These are phyloP conservation scores for Agrenia bidenticulata DNA, from an alignment of 2,888 invertebrate species.

Conservation along the genomic window DNA sequence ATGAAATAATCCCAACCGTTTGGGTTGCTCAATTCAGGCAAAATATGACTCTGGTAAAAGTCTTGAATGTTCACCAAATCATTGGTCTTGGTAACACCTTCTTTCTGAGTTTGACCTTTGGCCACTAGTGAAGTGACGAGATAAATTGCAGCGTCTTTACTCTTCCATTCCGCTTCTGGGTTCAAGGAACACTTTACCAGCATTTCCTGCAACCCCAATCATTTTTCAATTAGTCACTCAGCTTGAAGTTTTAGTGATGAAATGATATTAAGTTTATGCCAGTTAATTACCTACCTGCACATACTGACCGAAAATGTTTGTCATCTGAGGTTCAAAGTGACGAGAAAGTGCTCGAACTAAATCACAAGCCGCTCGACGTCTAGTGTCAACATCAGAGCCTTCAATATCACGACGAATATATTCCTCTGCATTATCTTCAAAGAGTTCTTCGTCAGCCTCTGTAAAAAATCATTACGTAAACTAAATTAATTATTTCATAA, in stretches of 20 bases:
- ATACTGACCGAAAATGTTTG: conserved; percentile 83
- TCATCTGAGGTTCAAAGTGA: conserved; percentile 84
- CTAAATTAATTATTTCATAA: background rate
- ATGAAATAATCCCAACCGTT: conserved; percentile 62
- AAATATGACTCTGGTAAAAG: conserved; percentile 83
- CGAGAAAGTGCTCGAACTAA: conserved; percentile 86
- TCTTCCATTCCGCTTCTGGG: conserved; percentile 80
- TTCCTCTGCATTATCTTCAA: conserved; percentile 98
- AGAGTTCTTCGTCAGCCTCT: conserved; percentile 92
- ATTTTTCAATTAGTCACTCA: too few species aligned
- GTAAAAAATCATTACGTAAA: too few species aligned
- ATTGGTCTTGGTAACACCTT: conserved; percentile 88
- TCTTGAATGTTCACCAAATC: conserved; percentile 84
- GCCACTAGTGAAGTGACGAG: conserved; percentile 92
- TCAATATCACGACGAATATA: conserved; percentile 95
- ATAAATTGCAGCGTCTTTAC: conserved; percentile 94
- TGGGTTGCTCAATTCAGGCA: conserved; percentile 76
- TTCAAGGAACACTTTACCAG: conserved; percentile 73
- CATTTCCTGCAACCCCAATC: too few species aligned
- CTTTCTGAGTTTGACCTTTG: conserved; percentile 81
- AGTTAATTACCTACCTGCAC: conserved; percentile 65
- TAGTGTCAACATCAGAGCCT: conserved; percentile 95
- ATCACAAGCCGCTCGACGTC: conserved; percentile 94
- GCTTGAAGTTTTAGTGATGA: background rate
- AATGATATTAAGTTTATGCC: background rate